phyloP scores from a whole-genome alignment of 1,140 invertebrate genomes.

The Zaprionus lachaisei region DNA sequence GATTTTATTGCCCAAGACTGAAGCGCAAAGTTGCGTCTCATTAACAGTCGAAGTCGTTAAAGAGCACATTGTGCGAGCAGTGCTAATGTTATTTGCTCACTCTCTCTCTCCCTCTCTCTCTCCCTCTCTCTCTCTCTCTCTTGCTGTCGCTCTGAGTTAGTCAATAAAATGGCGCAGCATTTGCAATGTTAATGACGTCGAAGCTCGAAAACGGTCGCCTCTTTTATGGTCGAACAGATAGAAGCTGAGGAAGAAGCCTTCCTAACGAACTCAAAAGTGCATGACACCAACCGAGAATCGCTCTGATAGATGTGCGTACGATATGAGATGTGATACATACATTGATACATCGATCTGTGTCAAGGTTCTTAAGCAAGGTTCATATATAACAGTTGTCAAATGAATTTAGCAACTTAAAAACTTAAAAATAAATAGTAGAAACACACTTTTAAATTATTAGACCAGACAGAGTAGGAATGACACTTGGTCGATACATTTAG shows the following conservation, averaged over 20 bases:
- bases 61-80: slow-evolving; percentile 62
- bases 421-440: no score
- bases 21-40: slow-evolving; percentile 65
- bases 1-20: slow-evolving; percentile 65
- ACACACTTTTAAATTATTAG: no score
- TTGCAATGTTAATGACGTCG: slow-evolving; percentile 52
- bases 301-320: not conserved
- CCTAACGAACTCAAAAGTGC: slow-evolving; percentile 41
- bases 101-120: not conserved
- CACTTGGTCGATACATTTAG: no score
- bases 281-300: not conserved
- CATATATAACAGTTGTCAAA: not conserved
- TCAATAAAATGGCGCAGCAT: slow-evolving; percentile 13
- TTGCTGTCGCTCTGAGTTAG: not conserved
- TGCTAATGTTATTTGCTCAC: slow-evolving; percentile 58
- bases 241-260: slow-evolving; percentile 9
- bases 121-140: not conserved
- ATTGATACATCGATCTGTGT: not conserved
- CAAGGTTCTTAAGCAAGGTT: not conserved
- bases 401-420: no score
- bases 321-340: not conserved
- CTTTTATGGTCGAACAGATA: slow-evolving; percentile 42
- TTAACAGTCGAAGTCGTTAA: slow-evolving; percentile 80
- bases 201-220: slow-evolving; percentile 31
- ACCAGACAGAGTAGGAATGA: no score